Conservation (phyloP, 2,797 vertebrate genomes). For the Ibycter americanus region DNA sequence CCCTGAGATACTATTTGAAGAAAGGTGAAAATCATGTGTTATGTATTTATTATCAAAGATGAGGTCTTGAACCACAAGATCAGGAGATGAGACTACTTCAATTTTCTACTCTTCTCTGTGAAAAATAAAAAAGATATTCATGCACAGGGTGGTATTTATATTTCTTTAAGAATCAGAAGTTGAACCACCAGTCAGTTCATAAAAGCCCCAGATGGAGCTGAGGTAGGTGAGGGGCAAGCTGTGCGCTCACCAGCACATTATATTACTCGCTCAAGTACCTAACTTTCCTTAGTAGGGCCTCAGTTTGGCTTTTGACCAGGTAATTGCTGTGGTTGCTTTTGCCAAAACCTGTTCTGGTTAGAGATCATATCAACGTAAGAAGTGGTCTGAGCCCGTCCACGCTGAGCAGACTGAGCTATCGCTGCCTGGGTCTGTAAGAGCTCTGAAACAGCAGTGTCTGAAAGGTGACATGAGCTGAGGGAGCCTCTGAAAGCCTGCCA, state of each 20-base stretch:
- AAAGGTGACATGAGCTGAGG: background rate
- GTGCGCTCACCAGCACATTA: background rate
- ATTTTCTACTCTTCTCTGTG: background rate
- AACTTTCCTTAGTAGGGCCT: background rate
- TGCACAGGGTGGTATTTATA: background rate
- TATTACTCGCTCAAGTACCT: background rate
- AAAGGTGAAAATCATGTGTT: background rate
- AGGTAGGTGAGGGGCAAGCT: background rate
- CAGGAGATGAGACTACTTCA: background rate
- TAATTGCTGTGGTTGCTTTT: background rate
- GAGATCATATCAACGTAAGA: background rate
- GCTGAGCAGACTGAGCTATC: background rate
- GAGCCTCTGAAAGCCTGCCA: background rate
- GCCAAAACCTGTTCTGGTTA: background rate
- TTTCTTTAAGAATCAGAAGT: background rate
- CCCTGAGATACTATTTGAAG: background rate
- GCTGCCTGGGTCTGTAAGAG: background rate
- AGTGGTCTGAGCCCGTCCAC: rapidly evolving
- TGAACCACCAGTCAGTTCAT: background rate
- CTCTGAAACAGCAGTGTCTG: background rate
- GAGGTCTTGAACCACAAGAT: background rate
- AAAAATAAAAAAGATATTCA: background rate
- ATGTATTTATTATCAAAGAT: background rate
- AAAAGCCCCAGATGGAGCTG: background rate
- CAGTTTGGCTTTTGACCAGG: background rate